phyloP scores from a whole-genome alignment of 1,140 invertebrate genomes.

The Spodoptera litura region DNA sequence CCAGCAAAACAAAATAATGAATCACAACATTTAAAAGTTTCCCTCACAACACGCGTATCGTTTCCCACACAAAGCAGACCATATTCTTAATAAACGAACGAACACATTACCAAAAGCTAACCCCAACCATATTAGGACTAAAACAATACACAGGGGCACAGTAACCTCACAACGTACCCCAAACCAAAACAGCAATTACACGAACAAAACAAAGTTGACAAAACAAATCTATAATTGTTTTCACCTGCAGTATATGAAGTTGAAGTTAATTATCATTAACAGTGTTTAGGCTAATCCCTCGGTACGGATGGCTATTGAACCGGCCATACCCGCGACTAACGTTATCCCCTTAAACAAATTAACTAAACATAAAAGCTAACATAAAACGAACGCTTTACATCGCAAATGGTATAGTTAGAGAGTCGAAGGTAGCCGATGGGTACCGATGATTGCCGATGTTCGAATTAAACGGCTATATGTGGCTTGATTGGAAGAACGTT shows the following conservation, averaged over 20 bases:
- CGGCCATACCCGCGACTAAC: conserved; percentile 18
- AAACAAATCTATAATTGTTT: conserved; percentile 45
- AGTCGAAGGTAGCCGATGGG: conserved; percentile 27
- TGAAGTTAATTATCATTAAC: conserved; percentile 15
- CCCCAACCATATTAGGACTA: conserved; percentile 3
- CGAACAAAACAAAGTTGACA: conserved; percentile 11
- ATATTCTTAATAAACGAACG: neutral
- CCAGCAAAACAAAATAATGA: too few relatives aligned
- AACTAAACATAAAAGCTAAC: conserved; percentile 36
- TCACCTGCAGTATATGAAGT: conserved; percentile 7
- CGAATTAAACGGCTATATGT: conserved; percentile 10
- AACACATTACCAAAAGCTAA: neutral
- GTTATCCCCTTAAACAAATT: conserved; percentile 43
- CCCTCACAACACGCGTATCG: too few relatives aligned
- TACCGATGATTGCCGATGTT: conserved; percentile 22
- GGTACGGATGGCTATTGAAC: conserved; percentile 6
- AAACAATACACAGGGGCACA: conserved; percentile 14
- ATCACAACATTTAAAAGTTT: too few relatives aligned
- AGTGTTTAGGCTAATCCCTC: conserved; percentile 21
- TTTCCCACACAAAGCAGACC: neutral
- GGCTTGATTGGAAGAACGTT: neutral
- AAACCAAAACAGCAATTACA: conserved; percentile 24
- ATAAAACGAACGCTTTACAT: conserved; percentile 23
- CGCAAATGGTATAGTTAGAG: conserved; percentile 33
- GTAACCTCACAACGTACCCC: neutral